Evolutionary conservation across 2,113 vertebrate genomes (phyloP), one percentile per base, ranked within the genome.

Genomic region (Albula glossodonta): DNA sequence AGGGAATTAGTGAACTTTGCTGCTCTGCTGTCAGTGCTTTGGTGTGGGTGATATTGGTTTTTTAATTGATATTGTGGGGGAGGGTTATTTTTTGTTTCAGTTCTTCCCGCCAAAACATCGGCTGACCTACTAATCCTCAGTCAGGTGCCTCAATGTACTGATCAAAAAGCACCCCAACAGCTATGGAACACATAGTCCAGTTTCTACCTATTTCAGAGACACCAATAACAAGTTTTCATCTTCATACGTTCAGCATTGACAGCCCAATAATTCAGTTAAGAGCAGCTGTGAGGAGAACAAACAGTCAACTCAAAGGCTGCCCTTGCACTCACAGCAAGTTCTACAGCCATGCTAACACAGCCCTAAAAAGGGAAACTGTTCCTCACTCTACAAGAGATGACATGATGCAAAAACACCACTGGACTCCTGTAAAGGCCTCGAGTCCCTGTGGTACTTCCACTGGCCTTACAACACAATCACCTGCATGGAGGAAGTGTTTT

Each of bases 1-100:
- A 2, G 70, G 22, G n/a, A 74, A 19, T 0, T 7, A 31, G n/a
- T 74, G 70, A 31, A 74, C 70, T 74, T 31, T 74, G 70, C 70
- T 31, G 70, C n/a, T 31, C 70, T 74, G n/a, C 12, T 31, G 70
- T 19, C 17, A 19, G 15, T 22, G 19, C 56, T 63, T 53, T 57
- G 57, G 25, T 49, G 25, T 57, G n/a, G 25, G 5, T 19, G 56
- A 83, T 60, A 25, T 83, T 83, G 51, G 25, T 41, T 63, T 60
- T 83, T 53, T 63, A 83, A 83, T 83, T 60, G 57, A 83, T 83
- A 83, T 51, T 66, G 60, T 15, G 60, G 60, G 31, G 81, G 53
- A 25, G 25, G 12, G 25, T 83, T 25, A 63, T 60, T 82, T 83
- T 53, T 13, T 25, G 2, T 31, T 60, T 60, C 81, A n/a, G 81